Base-by-base conservation (phyloP, 2,113 vertebrate genomes). In the Paramisgurnus dabryanus region DNA sequence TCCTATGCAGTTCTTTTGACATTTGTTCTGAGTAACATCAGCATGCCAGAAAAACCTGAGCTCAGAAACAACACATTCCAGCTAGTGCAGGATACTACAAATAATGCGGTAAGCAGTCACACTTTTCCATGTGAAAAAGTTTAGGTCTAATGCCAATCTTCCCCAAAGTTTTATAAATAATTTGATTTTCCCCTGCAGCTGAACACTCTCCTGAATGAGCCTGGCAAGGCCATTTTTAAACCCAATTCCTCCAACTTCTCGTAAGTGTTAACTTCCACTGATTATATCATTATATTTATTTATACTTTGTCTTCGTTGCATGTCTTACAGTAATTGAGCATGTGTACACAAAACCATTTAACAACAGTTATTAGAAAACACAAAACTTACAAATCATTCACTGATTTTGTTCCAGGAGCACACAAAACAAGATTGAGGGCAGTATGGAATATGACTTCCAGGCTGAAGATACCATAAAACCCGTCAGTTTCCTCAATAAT, bases 181-280 rank as follows among this genome's bases (percentile, higher is more conserved):
- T 58, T 60, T 73, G 27, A 4, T 74, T 60, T 74, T 18, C 4
- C 10, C 12, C 55, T 60, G n/a, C 74, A 82, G 80, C 39, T 82
- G 12, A 82, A 82, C 47, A 40, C 47, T 57, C 67, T 82, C 45
- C 58, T 77, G 39, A 77, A 71, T 39, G 34, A 77, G 4, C 5
- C 41, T 65, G 49, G 8, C 18, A 9, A 0, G 6, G 0, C 1
- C 13, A 6, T 7, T 27, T 10, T 68, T 0, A 0, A 40, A 11
- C 65, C 65, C 4, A 47, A 12, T 0, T 15, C 53, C 10, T 61
- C 27, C 5, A 73, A 43, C 12, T 78, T 67, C 49, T 55, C 3
- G 76, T 78, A 78, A 67, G 76, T 41, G 39, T 3, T 0, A 4
- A 1, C 4, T n/a, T 71, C 27, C 27, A 34, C 27, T 34, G 27